These are phyloP conservation scores for Ploceus nigricollis DNA, from an alignment of 2,113 vertebrate species.

Conservation along the genomic window DNA sequence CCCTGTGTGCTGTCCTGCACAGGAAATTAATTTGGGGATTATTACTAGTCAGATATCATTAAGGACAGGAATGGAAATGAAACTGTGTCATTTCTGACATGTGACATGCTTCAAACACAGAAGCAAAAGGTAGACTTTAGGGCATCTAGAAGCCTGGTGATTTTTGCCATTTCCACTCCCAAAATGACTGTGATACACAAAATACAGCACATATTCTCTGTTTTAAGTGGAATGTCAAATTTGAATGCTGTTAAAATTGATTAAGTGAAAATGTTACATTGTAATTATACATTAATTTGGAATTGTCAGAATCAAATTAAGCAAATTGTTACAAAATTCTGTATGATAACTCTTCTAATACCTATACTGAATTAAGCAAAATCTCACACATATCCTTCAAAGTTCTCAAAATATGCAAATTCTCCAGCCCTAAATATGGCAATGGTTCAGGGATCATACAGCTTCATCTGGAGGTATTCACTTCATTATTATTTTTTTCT, in stretches of 20 bases:
- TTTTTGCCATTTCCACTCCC: not conserved
- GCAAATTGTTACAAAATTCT: not conserved
- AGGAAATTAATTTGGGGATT: not conserved
- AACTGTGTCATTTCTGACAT: not conserved
- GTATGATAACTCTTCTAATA: not conserved
- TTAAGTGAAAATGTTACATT: not conserved
- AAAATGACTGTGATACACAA: not conserved
- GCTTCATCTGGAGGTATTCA: not conserved
- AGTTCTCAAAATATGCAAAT: not conserved
- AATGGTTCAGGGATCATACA: not conserved
- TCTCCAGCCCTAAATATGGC: not conserved
- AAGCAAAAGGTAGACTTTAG: not conserved
- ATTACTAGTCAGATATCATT: not conserved
- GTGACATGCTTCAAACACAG: not conserved
- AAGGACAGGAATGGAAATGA: not conserved
- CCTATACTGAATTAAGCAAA: not conserved
- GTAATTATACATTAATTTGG: not conserved
- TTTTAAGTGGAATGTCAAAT: not conserved
- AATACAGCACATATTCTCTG: not conserved
- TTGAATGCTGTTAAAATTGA: not conserved
- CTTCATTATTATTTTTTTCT: not conserved
- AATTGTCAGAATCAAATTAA: not conserved
- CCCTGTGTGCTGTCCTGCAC: not conserved
- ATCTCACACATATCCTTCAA: not conserved
- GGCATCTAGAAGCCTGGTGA: not conserved